phyloP scores from a whole-genome alignment of 2,113 vertebrate genomes.

The Heliornis fulica region DNA sequence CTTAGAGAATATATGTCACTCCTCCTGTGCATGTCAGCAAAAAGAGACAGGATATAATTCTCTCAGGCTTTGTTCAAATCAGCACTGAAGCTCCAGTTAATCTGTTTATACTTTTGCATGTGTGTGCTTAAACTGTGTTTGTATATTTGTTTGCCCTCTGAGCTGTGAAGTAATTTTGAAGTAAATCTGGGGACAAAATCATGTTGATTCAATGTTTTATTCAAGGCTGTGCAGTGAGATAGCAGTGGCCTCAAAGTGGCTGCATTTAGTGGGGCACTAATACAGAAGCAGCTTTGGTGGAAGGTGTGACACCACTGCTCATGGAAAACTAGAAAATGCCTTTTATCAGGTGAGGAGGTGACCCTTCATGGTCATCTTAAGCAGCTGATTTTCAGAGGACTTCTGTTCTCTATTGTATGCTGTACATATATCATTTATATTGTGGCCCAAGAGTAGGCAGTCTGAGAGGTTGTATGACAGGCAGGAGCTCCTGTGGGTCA shows the following conservation, averaged over 20 bases:
- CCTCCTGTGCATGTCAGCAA: neutral
- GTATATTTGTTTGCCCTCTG: neutral
- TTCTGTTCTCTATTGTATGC: neutral
- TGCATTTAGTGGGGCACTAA: neutral
- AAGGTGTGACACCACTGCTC: neutral
- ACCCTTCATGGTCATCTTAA: neutral
- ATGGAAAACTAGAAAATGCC: neutral
- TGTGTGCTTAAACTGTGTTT: neutral
- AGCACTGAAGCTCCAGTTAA: neutral
- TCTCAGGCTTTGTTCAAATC: neutral
- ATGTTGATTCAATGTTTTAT: neutral
- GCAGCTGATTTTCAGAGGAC: neutral
- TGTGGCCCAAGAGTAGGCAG: neutral
- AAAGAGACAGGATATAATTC: neutral
- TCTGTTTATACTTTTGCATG: neutral
- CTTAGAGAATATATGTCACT: neutral
- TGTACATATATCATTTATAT: neutral
- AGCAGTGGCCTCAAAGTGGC: neutral
- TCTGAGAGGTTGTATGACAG: neutral
- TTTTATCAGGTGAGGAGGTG: neutral
- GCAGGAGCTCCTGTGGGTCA: neutral
- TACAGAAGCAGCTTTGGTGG: neutral
- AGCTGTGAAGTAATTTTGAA: neutral
- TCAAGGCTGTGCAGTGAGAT: neutral
- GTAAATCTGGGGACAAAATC: neutral